These are phyloP conservation scores for Pseudorectes ferrugineus DNA, from an alignment of 2,113 vertebrate species.

Conservation along the genomic window DNA sequence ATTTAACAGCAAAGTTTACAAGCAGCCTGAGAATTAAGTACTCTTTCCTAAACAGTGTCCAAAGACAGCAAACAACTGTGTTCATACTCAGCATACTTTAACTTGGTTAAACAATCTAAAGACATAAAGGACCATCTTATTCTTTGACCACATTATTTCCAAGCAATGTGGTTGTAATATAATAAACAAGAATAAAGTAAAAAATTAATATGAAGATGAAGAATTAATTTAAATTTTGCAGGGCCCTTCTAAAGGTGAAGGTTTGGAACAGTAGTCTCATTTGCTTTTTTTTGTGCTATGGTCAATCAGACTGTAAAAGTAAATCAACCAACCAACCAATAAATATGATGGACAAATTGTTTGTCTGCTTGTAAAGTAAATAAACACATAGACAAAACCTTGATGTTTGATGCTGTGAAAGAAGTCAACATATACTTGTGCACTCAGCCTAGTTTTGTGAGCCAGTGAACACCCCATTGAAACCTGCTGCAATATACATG, in stretches of 20 bases:
- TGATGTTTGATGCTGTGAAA: background rate
- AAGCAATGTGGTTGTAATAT: background rate
- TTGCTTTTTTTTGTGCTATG: background rate
- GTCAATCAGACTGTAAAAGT: background rate
- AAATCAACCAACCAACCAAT: background rate
- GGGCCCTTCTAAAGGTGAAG: background rate
- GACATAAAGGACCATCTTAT: background rate
- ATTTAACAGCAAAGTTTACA: background rate
- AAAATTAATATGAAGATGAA: background rate
- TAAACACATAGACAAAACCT: background rate
- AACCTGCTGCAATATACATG: background rate
- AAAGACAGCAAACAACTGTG: background rate
- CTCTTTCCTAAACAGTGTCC: background rate
- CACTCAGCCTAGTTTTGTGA: background rate
- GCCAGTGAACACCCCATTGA: background rate
- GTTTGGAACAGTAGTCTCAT: background rate
- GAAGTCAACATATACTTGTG: background rate
- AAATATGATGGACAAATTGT: background rate
- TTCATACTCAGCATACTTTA: background rate
- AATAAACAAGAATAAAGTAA: background rate
- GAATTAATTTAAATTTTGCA: background rate
- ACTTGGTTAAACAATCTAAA: background rate
- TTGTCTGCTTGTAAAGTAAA: background rate
- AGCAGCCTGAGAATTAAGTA: background rate
- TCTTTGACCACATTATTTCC: background rate